phyloP scores from a whole-genome alignment of 2,888 invertebrate genomes.

The Byasa hedistus region DNA sequence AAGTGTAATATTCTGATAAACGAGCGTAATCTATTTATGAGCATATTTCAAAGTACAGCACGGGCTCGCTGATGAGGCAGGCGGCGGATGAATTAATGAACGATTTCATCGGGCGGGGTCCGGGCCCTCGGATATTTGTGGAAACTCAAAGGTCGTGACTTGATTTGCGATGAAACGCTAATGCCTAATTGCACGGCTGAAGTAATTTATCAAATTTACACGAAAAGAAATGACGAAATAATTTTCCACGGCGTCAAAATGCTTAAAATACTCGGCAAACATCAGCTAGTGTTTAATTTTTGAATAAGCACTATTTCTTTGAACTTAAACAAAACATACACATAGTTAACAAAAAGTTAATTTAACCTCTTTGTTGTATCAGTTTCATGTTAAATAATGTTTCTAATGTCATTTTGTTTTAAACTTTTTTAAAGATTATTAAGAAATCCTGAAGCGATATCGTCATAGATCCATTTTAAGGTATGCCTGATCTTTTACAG shows the following conservation, averaged over 20 bases:
- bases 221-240: neutral
- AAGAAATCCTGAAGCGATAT: too few species aligned
- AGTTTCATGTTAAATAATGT: too few species aligned
- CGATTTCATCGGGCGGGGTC: neutral
- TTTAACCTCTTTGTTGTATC: too few species aligned
- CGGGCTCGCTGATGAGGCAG: constrained; percentile 1
- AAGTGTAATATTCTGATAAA: neutral
- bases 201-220: neutral
- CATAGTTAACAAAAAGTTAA: too few species aligned
- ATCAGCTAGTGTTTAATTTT: too few species aligned
- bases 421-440: too few species aligned
- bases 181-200: neutral
- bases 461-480: too few species aligned
- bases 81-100: constrained; percentile 10
- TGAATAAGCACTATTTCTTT: too few species aligned
- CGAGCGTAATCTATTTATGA: neutral
- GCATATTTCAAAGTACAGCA: neutral
- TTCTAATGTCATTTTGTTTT: too few species aligned
- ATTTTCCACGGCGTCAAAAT: neutral
- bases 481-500: too few species aligned
- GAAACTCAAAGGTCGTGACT: constrained; percentile 18
- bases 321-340: too few species aligned
- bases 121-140: constrained; percentile 13
- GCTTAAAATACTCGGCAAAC: too few species aligned
- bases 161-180: constrained; percentile 11